Conservation (phyloP, 2,113 vertebrate species). For the Pionites leucogaster region DNA sequence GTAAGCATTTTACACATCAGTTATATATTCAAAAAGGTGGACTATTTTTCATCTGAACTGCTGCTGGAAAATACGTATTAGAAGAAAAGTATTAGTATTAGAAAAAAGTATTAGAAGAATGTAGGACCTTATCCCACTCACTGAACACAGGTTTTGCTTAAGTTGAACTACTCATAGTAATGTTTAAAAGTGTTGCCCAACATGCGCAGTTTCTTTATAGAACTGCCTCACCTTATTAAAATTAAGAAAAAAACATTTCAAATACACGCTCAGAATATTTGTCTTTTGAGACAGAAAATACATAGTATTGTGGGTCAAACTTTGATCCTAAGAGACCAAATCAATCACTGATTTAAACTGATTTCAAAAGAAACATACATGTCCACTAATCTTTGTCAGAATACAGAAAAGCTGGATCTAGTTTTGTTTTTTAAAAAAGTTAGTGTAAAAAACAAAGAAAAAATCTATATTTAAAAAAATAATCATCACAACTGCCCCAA, state of each 20-base stretch:
- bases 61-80: background rate
- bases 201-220: background rate
- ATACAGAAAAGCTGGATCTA: background rate
- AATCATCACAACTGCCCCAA: background rate
- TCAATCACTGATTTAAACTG: background rate
- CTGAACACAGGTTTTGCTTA: background rate
- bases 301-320: background rate
- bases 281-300: background rate
- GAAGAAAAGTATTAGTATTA: background rate
- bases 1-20: background rate
- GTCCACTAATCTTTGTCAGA: background rate
- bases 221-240: background rate
- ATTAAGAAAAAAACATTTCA: background rate
- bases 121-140: background rate
- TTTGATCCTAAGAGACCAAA: background rate
- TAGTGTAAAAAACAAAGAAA: background rate
- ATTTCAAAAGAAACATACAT: background rate
- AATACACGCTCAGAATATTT: background rate
- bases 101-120: background rate
- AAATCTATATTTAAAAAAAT: background rate
- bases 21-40: background rate
- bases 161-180: background rate
- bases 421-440: background rate
- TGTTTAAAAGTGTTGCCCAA: background rate
- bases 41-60: background rate